Conservation (phyloP, 2,797 vertebrate species). For the Danio jaintianensis region DNA sequence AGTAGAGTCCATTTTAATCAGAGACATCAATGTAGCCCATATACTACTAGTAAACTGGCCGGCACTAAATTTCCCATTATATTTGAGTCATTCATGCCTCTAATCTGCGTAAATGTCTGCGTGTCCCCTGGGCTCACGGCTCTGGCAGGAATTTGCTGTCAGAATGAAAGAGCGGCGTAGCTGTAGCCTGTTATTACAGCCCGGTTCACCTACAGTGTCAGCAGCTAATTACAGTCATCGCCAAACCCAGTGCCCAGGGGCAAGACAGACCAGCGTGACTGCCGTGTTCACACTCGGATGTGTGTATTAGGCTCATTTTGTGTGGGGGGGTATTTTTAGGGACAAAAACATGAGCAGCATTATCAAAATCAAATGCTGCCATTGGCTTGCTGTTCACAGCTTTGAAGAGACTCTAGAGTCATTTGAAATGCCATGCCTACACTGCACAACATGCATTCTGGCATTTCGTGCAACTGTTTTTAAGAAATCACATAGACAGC, state of each 20-base stretch:
- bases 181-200: constrained; percentile 56
- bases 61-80: constrained; percentile 19
- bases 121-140: constrained; percentile 36
- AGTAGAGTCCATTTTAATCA: constrained; percentile 16
- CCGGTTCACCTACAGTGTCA: constrained; percentile 62
- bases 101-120: constrained; percentile 46
- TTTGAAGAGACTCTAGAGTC: constrained; percentile 3
- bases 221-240: constrained; percentile 67
- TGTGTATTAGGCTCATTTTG: constrained; percentile 15
- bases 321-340: constrained; percentile 22
- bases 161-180: constrained; percentile 51
- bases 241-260: constrained; percentile 56
- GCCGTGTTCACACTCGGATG: constrained; percentile 19
- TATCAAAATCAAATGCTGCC: constrained; percentile 21
- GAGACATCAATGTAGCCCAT: constrained; percentile 5
- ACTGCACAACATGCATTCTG: constrained; percentile 15
- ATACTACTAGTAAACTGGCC: constrained; percentile 8
- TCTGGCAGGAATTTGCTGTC: constrained; percentile 35
- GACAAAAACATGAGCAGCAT: constrained; percentile 30
- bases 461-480: not conserved
- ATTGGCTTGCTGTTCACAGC: constrained; percentile 11
- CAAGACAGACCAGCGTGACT: constrained; percentile 59
- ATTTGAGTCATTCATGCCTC: constrained; percentile 39
- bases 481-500: not conserved
- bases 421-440: constrained; percentile 34